Conservation (phyloP, 2,888 invertebrate species). For the Biston stratarius region DNA sequence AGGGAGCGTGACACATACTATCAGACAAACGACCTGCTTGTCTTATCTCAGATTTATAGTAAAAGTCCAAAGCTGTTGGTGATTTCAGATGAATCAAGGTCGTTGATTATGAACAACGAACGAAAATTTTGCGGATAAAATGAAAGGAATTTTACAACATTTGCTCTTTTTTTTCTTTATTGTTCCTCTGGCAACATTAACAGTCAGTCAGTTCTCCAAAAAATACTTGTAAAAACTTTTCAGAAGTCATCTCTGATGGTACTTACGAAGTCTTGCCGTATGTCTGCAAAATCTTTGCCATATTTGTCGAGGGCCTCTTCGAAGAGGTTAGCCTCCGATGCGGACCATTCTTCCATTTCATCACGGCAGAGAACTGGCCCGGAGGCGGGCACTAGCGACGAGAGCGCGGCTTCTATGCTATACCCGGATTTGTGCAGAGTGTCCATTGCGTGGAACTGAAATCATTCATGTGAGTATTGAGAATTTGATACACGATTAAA, state of each 20-base stretch:
- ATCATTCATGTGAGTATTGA: constrained; percentile 5
- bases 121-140: background rate
- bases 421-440: constrained; percentile 97
- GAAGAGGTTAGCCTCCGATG: constrained; percentile 99
- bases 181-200: too few species aligned
- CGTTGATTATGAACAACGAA: background rate
- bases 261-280: constrained; percentile 98
- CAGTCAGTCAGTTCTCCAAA: too few species aligned
- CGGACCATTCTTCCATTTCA: constrained; percentile 99
- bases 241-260: constrained; percentile 1
- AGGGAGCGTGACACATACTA: too few species aligned
- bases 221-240: too few species aligned
- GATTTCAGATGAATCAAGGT: background rate
- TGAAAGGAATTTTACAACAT: background rate
- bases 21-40: too few species aligned
- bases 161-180: too few species aligned
- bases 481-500: background rate
- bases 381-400: constrained; percentile 96
- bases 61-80: background rate
- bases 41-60: too few species aligned
- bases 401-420: constrained; percentile 95
- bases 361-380: constrained; percentile 98
- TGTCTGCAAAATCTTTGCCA: constrained; percentile 99
- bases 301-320: constrained; percentile 99
- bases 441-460: constrained; percentile 99